phyloP scores from a whole-genome alignment of 2,797 vertebrate species.

The Chaetodon trifasciatus region DNA sequence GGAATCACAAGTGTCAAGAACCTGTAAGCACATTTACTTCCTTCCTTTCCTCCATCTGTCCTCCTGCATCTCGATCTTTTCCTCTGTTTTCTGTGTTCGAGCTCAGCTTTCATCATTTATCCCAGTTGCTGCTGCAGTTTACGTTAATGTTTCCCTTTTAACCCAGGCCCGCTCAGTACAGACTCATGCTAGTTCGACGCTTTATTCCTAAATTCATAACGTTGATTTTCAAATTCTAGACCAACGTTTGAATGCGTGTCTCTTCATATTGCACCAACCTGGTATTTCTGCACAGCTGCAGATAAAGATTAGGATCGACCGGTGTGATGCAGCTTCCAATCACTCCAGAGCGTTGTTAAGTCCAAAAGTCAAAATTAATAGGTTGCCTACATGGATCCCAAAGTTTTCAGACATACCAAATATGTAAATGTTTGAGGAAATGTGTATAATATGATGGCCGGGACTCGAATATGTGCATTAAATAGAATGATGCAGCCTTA shows the following conservation, averaged over 20 bases:
- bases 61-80: background rate
- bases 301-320: too few relatives aligned
- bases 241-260: too few relatives aligned
- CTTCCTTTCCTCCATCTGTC: background rate
- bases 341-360: too few relatives aligned
- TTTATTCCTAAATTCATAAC: too few relatives aligned
- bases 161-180: background rate
- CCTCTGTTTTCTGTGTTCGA: background rate
- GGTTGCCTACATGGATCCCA: background rate
- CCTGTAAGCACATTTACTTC: constrained; percentile 89
- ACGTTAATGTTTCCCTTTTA: background rate
- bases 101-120: background rate
- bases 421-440: background rate
- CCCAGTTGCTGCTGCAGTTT: background rate
- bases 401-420: background rate
- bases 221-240: background rate
- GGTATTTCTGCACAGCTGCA: too few relatives aligned
- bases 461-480: background rate
- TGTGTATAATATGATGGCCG: background rate
- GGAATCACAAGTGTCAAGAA: constrained; percentile 98
- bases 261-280: too few relatives aligned
- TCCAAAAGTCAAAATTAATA: too few relatives aligned
- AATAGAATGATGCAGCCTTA: background rate
- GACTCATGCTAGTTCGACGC: background rate
- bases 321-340: too few relatives aligned